phyloP scores from a whole-genome alignment of 92 coral and sea anemone genomes.

The Ricordea florida region DNA sequence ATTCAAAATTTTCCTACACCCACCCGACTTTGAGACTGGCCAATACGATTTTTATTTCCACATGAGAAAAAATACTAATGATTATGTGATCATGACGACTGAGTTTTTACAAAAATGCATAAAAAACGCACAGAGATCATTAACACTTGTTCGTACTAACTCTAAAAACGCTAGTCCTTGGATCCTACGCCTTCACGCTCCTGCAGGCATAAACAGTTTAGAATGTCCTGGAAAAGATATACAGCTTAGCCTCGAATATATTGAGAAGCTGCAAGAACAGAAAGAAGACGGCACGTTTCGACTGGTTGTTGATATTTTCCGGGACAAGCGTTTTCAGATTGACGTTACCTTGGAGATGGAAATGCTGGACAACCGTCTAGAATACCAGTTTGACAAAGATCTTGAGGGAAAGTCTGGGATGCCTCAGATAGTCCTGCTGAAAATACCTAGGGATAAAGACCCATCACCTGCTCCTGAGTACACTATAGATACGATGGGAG shows the following conservation, averaged over 20 bases:
- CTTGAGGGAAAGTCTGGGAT: neutral
- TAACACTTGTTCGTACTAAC: neutral
- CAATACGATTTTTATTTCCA: neutral
- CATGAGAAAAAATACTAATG: neutral
- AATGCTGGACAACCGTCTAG: neutral
- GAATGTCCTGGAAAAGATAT: neutral
- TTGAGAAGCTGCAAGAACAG: neutral
- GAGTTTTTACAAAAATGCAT: neutral
- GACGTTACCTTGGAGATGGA: neutral
- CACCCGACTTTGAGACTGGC: neutral
- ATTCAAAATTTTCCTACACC: neutral
- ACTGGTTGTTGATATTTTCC: neutral
- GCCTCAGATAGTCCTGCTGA: neutral
- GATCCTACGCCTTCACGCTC: neutral
- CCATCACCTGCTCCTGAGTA: neutral
- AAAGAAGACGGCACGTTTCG: neutral
- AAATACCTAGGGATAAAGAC: neutral
- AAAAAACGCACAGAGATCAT: neutral
- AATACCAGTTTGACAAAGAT: neutral
- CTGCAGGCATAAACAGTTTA: neutral
- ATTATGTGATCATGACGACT: neutral
- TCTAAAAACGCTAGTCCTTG: neutral
- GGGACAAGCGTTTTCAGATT: neutral
- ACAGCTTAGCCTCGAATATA: neutral
- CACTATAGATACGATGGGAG: neutral